phyloP scores from a whole-genome alignment of 2,888 invertebrate genomes.

The Pheosia tremula region DNA sequence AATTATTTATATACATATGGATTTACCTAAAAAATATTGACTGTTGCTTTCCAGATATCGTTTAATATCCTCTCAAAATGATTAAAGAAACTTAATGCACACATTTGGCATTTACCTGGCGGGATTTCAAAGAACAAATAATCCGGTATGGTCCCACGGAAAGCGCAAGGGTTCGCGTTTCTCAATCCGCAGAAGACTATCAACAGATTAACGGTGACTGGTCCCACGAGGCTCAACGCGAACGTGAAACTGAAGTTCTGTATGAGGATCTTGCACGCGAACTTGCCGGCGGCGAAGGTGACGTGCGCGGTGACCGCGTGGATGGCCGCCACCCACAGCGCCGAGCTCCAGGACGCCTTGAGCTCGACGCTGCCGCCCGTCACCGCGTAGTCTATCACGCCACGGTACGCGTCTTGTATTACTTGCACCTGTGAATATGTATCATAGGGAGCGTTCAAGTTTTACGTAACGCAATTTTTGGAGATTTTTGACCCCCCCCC shows the following conservation, averaged over 20 bases:
- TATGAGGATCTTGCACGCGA: constrained; percentile 95
- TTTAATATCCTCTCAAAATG: no score
- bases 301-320: constrained; percentile 88
- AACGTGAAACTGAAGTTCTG: constrained; percentile 95
- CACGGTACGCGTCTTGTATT: constrained; percentile 62
- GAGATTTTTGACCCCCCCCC: no score
- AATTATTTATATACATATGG: no score
- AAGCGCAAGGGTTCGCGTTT: constrained; percentile 87
- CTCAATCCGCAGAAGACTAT: constrained; percentile 87
- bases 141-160: constrained; percentile 88
- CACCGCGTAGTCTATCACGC: constrained; percentile 61
- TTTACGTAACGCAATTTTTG: not conserved
- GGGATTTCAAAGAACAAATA: constrained; percentile 95
- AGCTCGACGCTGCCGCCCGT: constrained; percentile 60
- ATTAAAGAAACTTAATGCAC: no score
- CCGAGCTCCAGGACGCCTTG: constrained; percentile 61
- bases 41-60: no score
- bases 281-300: constrained; percentile 89
- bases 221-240: constrained; percentile 91
- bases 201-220: constrained; percentile 88
- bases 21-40: no score
- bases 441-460: no score
- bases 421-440: constrained; percentile 74
- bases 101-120: constrained; percentile 65
- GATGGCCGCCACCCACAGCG: constrained; percentile 86